Base-by-base conservation (phyloP, 2,888 invertebrate genomes). In the Tetrapedia diversipes region DNA sequence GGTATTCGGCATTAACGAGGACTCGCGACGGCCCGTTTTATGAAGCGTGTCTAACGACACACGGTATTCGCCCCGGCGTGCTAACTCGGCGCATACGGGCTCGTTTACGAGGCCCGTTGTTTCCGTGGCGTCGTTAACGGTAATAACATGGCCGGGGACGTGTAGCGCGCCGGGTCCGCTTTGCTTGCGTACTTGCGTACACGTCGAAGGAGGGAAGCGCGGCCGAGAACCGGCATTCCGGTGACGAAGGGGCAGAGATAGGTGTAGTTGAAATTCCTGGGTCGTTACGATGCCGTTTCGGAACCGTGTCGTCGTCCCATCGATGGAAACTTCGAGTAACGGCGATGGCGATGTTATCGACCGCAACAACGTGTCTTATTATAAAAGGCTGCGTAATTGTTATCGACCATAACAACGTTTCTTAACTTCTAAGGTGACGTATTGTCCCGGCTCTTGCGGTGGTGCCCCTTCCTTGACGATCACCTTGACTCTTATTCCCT, bases 1-100 rank as follows among this genome's bases (percentile, higher is more conserved):
- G 79, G 77, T 81, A 81, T 85, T 85, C 72, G 79, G 81, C 77
- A 82, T 87, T 85, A 86, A 88, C 83, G 87, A 86, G 79, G 80
- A 84, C 81, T 81, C 83, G 74, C 72, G 80, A 72, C n/a, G 72
- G 63, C 71, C 43, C 78, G 76, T 87, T 87, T 86, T 85, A 87
- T 79, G 83, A 74, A 82, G 79, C 79, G 71, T 63, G 56, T 59
- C 79, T 86, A 83, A 82, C 81, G 77, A 80, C 71, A 76, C 73
- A 2, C 43, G 72, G 27, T 45, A 34, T 61, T 63, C 29, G 54
- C 60, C n/a, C n/a, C 34, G 57, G 39, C 53, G n/a, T 64, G 72
- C 29, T 72, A 81, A 75, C 75, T 64, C 51, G 61, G n/a, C 43
- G 73, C 51, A 60, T 78, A 76, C 70, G 53, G 51, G 71, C 73